Evolutionary conservation across 2,888 invertebrate genomes (phyloP).

Genomic region (Tridacna gigas): DNA sequence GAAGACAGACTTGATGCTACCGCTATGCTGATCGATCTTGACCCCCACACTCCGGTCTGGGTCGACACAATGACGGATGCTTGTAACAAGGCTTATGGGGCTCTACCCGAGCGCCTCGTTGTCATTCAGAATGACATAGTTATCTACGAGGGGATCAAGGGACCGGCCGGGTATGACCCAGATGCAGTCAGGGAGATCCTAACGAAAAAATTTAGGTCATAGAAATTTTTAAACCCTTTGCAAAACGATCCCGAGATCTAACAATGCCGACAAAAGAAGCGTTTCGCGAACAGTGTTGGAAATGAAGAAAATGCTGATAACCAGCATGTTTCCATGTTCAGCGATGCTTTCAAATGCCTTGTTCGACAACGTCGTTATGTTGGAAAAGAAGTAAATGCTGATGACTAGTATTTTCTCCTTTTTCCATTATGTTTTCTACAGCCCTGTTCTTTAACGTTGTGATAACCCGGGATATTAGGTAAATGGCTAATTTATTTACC

Average conservation of each 20-base stretch:
- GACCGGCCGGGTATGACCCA: conserved; percentile 72
- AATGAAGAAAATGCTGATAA: background rate
- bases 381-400: background rate
- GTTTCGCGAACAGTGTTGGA: background rate
- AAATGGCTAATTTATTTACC: too few relatives aligned
- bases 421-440: too few relatives aligned
- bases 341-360: background rate
- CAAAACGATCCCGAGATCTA: background rate
- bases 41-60: conserved; percentile 67
- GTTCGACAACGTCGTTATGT: background rate
- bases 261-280: background rate
- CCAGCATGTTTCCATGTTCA: background rate
- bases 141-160: conserved; percentile 72
- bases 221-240: background rate
- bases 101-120: conserved; percentile 75
- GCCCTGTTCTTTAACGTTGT: too few relatives aligned
- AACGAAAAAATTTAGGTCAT: conserved; percentile 39
- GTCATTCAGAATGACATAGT: conserved; percentile 70
- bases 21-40: conserved; percentile 38
- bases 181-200: conserved; percentile 75
- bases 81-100: conserved; percentile 74
- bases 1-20: conserved; percentile 73
- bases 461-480: too few relatives aligned
- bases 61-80: conserved; percentile 75
- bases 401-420: too few relatives aligned